Percentiles rank a stretch among this genome's conserved stretches.
Conservation (phyloP, 1,140 invertebrate species). For the Pygmarrhopalites habei region DNA sequence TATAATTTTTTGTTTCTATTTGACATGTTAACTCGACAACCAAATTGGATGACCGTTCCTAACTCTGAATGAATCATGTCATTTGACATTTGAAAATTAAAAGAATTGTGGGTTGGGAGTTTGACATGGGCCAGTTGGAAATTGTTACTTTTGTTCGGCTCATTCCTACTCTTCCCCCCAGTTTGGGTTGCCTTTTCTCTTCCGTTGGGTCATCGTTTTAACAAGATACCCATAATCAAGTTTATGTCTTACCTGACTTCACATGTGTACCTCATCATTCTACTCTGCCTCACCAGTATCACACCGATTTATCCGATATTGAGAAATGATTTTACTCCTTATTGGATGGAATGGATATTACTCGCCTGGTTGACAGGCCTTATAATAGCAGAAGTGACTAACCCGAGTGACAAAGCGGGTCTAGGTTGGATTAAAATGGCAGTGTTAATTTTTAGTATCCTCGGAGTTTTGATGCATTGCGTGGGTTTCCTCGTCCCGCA, state of each 20-base stretch:
- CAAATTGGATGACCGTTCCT: no score
- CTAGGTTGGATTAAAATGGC: slow-evolving; percentile 87
- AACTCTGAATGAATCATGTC: no score
- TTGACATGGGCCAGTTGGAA: slow-evolving; percentile 93
- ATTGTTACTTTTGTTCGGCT: slow-evolving; percentile 81
- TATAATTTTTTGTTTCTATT: no score
- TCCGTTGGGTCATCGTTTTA: slow-evolving; percentile 88
- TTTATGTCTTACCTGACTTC: slow-evolving; percentile 99
- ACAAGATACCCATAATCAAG: slow-evolving; percentile 93
- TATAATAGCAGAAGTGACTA: slow-evolving; percentile 90
- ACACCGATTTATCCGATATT: slow-evolving; percentile 78
- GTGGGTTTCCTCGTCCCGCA: slow-evolving; percentile 62
- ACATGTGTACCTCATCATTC: slow-evolving; percentile 92
- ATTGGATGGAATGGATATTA: slow-evolving; percentile 94
- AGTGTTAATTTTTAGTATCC: slow-evolving; percentile 83
- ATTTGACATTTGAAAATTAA: no score
- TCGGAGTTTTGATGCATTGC: slow-evolving; percentile 84
- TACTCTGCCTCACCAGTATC: slow-evolving; percentile 84
- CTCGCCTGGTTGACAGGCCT: slow-evolving; percentile 92
- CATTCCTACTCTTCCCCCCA: slow-evolving; percentile 86
- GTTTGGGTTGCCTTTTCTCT: slow-evolving; percentile 95
- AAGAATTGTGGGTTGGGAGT: slow-evolving; percentile 94
- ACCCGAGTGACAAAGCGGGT: slow-evolving; percentile 90
- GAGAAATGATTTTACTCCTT: slow-evolving; percentile 45
- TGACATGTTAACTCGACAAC: no score